A percentile compares a stretch with the other conserved stretches of the same genome.
These are phyloP conservation scores for Forbesichthys agassizii DNA, from an alignment of 2,113 vertebrate genomes.

Conservation along the genomic window DNA sequence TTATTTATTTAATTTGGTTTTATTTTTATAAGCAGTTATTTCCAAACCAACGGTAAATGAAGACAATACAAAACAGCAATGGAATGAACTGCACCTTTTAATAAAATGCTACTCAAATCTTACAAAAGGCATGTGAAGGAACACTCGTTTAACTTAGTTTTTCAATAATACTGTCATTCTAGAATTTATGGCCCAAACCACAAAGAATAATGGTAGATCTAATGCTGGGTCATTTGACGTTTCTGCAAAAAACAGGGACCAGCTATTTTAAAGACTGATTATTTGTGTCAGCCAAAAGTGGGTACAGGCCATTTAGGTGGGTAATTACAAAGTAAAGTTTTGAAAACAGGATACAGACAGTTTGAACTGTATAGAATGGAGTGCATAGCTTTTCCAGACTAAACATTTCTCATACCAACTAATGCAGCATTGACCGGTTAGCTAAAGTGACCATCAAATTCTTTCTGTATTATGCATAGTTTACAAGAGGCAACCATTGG, in stretches of 20 bases:
- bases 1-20: no score
- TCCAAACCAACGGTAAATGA: slow-evolving; percentile 57
- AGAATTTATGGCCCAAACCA: slow-evolving; percentile 28
- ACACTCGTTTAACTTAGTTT: slow-evolving; percentile 55
- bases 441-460: slow-evolving; percentile 40
- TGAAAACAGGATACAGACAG: slow-evolving; percentile 37
- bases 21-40: slow-evolving; percentile 24
- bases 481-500: slow-evolving; percentile 72
- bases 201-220: slow-evolving; percentile 25
- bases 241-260: slow-evolving; percentile 24
- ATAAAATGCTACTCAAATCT: slow-evolving; percentile 71
- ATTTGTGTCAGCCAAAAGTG: slow-evolving; percentile 42
- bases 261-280: slow-evolving; percentile 35
- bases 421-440: slow-evolving; percentile 48
- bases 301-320: slow-evolving; percentile 36
- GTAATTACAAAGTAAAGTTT: slow-evolving; percentile 41
- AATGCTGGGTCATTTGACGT: slow-evolving; percentile 27
- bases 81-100: slow-evolving; percentile 74
- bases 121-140: slow-evolving; percentile 76
- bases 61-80: slow-evolving; percentile 75
- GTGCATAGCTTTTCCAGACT: slow-evolving; percentile 61
- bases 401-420: slow-evolving; percentile 35
- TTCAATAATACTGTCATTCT: slow-evolving; percentile 69
- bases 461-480: slow-evolving; percentile 65
- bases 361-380: slow-evolving; percentile 28